Percentiles rank a stretch among this genome's conserved stretches.
phyloP scores from a whole-genome alignment of 92 coral and sea anemone species.

The Pocillopora meandrina region DNA sequence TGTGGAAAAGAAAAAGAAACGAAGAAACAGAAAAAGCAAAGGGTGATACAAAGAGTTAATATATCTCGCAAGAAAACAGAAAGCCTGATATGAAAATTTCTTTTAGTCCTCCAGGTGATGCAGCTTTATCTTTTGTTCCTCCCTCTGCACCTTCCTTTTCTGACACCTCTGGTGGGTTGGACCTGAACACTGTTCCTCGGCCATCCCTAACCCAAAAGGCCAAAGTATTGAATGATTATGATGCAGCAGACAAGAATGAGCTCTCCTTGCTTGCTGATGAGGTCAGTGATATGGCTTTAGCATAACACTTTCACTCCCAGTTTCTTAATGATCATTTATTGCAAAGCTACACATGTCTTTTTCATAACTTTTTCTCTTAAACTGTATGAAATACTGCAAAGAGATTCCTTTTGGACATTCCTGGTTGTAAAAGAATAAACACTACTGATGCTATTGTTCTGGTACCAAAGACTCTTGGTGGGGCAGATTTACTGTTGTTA shows the following conservation, averaged over 20 bases:
- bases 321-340: background rate
- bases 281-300: slow-evolving; percentile 57
- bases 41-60: background rate
- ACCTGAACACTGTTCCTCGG: slow-evolving; percentile 62
- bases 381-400: too few species aligned
- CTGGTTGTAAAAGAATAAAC: too few species aligned
- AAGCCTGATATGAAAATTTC: slow-evolving; percentile 14
- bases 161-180: slow-evolving; percentile 67
- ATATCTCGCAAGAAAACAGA: background rate
- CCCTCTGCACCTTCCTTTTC: slow-evolving; percentile 75
- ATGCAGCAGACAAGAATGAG: slow-evolving; percentile 91
- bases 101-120: slow-evolving; percentile 79
- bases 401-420: too few species aligned
- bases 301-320: background rate
- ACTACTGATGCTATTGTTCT: too few species aligned
- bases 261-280: slow-evolving; percentile 97
- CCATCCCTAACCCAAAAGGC: slow-evolving; percentile 91
- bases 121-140: slow-evolving; percentile 50
- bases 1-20: background rate
- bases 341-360: background rate
- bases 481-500: too few species aligned
- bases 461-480: too few species aligned
- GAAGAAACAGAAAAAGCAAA: too few species aligned
- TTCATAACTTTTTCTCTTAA: too few species aligned
- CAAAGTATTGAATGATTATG: slow-evolving; percentile 94